Evolutionary conservation across 2,113 vertebrate genomes (phyloP).

Genomic region (Spheniscus mendiculus): DNA sequence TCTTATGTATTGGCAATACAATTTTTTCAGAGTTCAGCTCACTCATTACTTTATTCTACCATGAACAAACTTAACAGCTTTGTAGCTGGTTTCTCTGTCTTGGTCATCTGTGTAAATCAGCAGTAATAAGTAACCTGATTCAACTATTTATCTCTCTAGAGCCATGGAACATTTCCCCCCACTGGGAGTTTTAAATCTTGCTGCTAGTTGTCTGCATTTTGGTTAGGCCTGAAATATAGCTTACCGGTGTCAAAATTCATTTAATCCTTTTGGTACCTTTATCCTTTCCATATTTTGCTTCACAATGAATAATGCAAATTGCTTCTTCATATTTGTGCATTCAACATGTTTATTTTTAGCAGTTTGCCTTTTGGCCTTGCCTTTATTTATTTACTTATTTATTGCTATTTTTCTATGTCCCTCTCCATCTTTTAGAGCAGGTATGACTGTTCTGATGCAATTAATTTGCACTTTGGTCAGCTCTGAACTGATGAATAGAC

Average conservation of each 20-base stretch:
- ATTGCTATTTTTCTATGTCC: not conserved
- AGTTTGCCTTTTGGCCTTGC: not conserved
- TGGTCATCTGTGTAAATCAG: not conserved
- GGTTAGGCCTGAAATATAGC: not conserved
- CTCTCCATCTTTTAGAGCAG: not conserved
- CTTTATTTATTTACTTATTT: not conserved
- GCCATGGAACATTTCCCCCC: not conserved
- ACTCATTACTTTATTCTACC: not conserved
- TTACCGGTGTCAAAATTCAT: not conserved
- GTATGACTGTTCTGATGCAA: not conserved
- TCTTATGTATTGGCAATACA: conserved; percentile 5
- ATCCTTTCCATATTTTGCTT: not conserved
- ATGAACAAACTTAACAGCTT: not conserved
- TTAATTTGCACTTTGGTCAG: not conserved
- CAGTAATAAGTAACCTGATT: not conserved
- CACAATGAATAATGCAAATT: not conserved
- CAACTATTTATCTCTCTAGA: not conserved
- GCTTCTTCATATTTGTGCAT: not conserved
- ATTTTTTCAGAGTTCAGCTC: not conserved
- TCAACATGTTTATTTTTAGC: not conserved
- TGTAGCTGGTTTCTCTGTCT: not conserved
- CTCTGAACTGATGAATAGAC: not conserved
- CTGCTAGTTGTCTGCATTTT: not conserved
- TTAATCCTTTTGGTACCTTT: not conserved
- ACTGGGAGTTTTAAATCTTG: not conserved